These are phyloP conservation scores for Cyprinodon tularosa DNA, from an alignment of 2,113 vertebrate species.

Conservation along the genomic window DNA sequence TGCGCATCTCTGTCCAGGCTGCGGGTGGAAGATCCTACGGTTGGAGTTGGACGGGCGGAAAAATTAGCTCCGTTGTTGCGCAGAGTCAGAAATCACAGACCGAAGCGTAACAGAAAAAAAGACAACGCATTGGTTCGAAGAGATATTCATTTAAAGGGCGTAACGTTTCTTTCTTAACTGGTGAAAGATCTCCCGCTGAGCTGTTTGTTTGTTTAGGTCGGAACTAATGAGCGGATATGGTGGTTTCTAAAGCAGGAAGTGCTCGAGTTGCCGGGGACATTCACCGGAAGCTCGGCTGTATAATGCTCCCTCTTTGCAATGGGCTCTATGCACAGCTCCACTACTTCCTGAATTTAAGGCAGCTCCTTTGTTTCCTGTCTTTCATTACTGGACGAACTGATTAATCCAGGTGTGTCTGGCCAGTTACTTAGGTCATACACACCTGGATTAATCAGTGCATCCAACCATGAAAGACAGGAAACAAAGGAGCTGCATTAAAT, in stretches of 20 bases:
- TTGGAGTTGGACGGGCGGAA: conserved; percentile 5
- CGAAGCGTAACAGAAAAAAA: background rate
- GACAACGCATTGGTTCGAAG: background rate
- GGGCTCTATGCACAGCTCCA: too few relatives aligned
- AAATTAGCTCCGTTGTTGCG: conserved; percentile 30
- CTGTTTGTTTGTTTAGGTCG: conserved; percentile 53
- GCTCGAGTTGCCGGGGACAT: conserved; percentile 32
- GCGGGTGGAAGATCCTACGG: conserved; percentile 1
- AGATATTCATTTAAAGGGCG: background rate
- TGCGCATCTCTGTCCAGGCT: conserved; percentile 47
- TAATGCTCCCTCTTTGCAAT: too few relatives aligned
- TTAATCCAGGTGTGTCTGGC: too few relatives aligned
- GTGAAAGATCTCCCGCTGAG: conserved; percentile 8
- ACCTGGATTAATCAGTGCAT: too few relatives aligned
- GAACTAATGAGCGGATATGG: conserved; percentile 42
- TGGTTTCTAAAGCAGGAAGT: conserved; percentile 43
- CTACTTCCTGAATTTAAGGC: too few relatives aligned
- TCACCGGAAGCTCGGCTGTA: background rate
- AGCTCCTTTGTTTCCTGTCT: too few relatives aligned
- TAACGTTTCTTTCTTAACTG: background rate
- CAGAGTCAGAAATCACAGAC: conserved; percentile 27
- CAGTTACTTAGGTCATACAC: too few relatives aligned
- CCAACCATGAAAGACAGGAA: too few relatives aligned
- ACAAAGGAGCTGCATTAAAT: too few relatives aligned
- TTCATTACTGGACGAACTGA: too few relatives aligned